Evolutionary conservation across 2,797 vertebrate genomes (phyloP), one percentile per base, ranked within the genome.

Genomic region (Stomatorhinus walkeri): DNA sequence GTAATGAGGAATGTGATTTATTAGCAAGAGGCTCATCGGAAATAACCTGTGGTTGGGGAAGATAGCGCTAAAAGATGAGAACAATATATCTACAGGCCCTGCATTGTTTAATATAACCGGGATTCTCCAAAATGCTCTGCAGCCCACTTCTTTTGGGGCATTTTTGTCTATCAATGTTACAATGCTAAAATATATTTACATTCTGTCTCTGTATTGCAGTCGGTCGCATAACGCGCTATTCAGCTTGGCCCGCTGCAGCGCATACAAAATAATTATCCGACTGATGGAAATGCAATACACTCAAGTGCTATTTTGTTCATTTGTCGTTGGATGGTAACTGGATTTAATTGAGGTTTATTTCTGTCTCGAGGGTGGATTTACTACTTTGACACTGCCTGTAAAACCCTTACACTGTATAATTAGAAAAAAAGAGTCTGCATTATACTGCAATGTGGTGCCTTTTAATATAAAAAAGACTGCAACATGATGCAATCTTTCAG

Each of bases 401-500:
- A 56, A 88, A 88, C 28, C 87, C 72, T 88, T 81, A 54, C 87
- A 81, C 43, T 83, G 87, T 88, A 54, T 81, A 88, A 88, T 88
- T 83, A 81, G 49, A 83, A 88, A 88, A 72, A 72, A 88, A 83
- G 72, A 51, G 72, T n/a, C 72, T 52, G 28, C 49, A 88, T 83
- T 88, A 88, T 88, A 51, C 72, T 54, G 87, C 68, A 22, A 9
- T 56, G 49, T 81, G 40, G 22, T 76, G 87, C 40, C 36, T 88
- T 43, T 56, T 54, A 83, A 54, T 81, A 51, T 68, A 49, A 46
- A 48, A 49, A 79, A 83, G 22, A 83, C 87, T 88, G 72, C 87
- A 88, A 81, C 72, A 88, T 88, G 87, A 88, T 88, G 87, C 87
- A 88, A 88, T 88, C 87, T 88, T 88, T 81, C 28, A 88, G 87